Base-by-base conservation (phyloP, 2,797 vertebrate genomes). In the Eulemur mongoz region DNA sequence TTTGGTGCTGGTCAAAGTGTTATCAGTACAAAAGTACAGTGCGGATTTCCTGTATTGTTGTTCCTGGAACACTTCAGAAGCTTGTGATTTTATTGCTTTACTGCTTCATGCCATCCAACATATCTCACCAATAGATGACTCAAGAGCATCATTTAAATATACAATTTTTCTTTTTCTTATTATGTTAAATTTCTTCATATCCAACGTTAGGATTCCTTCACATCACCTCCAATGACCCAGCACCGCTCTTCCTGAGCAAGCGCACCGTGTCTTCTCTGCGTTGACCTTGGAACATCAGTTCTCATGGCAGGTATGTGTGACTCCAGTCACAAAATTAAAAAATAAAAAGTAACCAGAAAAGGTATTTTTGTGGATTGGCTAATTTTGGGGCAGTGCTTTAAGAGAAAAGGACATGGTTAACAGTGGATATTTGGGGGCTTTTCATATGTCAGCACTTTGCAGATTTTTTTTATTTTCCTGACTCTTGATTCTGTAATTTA, bases 271-370 rank as follows among this genome's bases (percentile, higher is more conserved):
- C 54, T 65, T 72, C 4, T 54, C 70, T 38, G 1, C 61, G 3
- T 43, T 3, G 0, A 38, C 25, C 12, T 25, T 45, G 80, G 75
- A 32, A 14, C 30, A 40, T 23, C 87, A 27, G 8, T 85, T 80
- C 65, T 52, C 35, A 97, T 97, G 97, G 83, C 96, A 97, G 96
- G 97, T 98, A 97, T 3, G 95, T 96, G 35, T 3, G 9, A 6
- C 5, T 48, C 27, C 2, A 18, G 4, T 91, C 54, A 65, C 48
- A 48, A 80, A 45, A 38, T 81, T 43, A 43, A 50, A 73, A 72
- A n/a, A 14, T 27, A 14, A 27, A 27, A 59, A 12, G 59, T 38
- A 86, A 72, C 1, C 20, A 75, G 69, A 63, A 81, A 65, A 9
- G 0, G 0, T 45, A 9, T 72, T 72, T 27, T 59, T 4, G 22